Conservation (phyloP, 2,113 vertebrate species). For the Megalops atlanticus region DNA sequence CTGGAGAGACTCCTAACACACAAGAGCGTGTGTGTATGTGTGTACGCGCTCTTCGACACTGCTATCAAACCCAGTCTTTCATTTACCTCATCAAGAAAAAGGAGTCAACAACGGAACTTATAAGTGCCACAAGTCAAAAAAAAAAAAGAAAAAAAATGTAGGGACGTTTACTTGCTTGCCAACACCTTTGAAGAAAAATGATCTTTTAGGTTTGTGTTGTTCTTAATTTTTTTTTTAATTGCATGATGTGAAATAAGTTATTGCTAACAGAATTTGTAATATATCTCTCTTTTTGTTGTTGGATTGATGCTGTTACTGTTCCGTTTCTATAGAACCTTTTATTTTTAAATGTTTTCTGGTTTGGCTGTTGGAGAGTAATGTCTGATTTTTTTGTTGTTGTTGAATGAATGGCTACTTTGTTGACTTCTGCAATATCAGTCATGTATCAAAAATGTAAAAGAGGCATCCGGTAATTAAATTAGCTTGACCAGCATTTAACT, state of each 20-base stretch:
- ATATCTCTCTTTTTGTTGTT: slow-evolving; percentile 89
- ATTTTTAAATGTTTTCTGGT: slow-evolving; percentile 30
- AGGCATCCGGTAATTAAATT: neutral
- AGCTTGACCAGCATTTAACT: slow-evolving; percentile 1
- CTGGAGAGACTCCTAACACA: slow-evolving; percentile 93
- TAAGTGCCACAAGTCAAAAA: slow-evolving; percentile 82
- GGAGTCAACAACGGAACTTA: slow-evolving; percentile 64
- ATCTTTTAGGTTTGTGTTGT: slow-evolving; percentile 83
- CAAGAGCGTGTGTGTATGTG: slow-evolving; percentile 36
- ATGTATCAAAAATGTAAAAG: slow-evolving; percentile 18
- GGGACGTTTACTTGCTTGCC: slow-evolving; percentile 58
- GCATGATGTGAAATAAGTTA: slow-evolving; percentile 99
- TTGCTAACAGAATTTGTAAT: slow-evolving; percentile 98
- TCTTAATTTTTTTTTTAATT: slow-evolving; percentile 82
- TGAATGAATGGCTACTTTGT: slow-evolving; percentile 18
- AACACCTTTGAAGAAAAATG: slow-evolving; percentile 70
- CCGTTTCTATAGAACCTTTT: slow-evolving; percentile 75
- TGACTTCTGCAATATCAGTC: slow-evolving; percentile 18
- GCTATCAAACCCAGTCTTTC: slow-evolving; percentile 58
- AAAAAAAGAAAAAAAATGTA: slow-evolving; percentile 37
- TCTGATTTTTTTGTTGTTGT: slow-evolving; percentile 39
- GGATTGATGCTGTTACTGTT: slow-evolving; percentile 87
- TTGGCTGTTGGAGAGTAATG: slow-evolving; percentile 66
- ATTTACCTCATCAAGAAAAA: slow-evolving; percentile 59
- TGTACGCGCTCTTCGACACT: slow-evolving; percentile 61